Evolutionary conservation across 2,888 invertebrate genomes (phyloP), one percentile per base, ranked within the genome.

Genomic region (Drosophila monieri): DNA sequence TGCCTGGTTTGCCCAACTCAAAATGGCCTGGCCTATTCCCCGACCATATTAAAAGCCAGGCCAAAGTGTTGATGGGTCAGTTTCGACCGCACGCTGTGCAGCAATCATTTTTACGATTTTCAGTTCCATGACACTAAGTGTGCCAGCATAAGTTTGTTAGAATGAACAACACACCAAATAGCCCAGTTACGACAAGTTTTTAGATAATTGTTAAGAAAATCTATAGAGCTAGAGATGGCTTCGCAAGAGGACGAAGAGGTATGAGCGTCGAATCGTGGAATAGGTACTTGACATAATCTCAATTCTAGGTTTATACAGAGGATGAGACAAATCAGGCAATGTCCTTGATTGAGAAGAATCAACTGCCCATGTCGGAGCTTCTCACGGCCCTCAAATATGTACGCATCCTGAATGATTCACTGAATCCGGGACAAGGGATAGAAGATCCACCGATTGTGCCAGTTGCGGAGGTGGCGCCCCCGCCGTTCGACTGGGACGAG

Each of bases 301-400:
- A 9, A 8, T 54, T 27, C 12, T n/a, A 80, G 80, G 54, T 43
- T 4, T 80, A 60, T 23, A 64, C 74, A 2, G 80, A 78, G 0
- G 37, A 25, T 0, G 80, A 83, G 52, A 55, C 74, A 0, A 21
- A 64, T 6, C 39, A 68, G 10, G 80, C 80, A 4, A 21, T 80
- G 54, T n/a, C 47, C 5, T 73, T 78, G 8, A 55, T 83, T 5
- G 62, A 68, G 1, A 58, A 78, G 1, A 58, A 76, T 0, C 43
- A 60, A 10, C 41, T 80, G 30, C 78, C 84, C 9, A 78, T 83
- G 78, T 52, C 76, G 6, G 84, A 83, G 14, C 47, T 83, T 6
- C 30, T 37, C 1, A 73, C 56, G 47, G 80, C 84, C 3, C 67
- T 83, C 3, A 80, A 70, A 37, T 83, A 83, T 52, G 64, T 83